phyloP scores from a whole-genome alignment of 2,888 invertebrate species.

The Patella depressa region DNA sequence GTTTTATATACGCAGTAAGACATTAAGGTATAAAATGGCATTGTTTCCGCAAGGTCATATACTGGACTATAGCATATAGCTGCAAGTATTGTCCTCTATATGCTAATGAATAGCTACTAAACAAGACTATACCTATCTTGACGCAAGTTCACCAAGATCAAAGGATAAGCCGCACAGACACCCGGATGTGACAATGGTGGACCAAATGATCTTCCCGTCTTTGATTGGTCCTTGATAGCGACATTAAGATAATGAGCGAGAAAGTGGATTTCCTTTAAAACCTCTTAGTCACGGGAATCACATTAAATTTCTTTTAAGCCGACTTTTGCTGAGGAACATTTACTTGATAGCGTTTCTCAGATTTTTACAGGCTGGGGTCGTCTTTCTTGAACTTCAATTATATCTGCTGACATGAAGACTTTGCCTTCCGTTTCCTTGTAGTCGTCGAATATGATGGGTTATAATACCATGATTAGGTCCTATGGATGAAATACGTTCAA shows the following conservation, averaged over 20 bases:
- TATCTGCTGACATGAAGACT: too few species aligned
- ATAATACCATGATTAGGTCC: too few species aligned
- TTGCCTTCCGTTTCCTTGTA: too few species aligned
- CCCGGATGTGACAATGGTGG: not conserved
- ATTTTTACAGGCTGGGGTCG: not conserved
- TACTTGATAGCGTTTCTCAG: not conserved
- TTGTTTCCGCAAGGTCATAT: too few species aligned
- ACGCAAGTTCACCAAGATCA: not conserved
- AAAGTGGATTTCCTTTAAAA: constrained; percentile 8
- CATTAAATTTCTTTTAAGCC: constrained; percentile 4
- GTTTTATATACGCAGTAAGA: too few species aligned
- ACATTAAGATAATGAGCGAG: constrained; percentile 9
- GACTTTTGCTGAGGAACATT: constrained; percentile 1
- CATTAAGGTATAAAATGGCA: too few species aligned
- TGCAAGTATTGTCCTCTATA: not conserved
- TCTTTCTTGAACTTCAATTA: too few species aligned
- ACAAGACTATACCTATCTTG: constrained; percentile 1
- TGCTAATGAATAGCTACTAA: not conserved
- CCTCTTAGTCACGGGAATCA: constrained; percentile 1
- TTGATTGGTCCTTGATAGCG: constrained; percentile 6
- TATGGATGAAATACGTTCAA: not conserved
- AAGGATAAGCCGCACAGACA: not conserved
- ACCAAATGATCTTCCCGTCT: not conserved
- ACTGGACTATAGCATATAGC: too few species aligned
- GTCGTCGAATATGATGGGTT: too few species aligned